Evolutionary conservation across 2,797 vertebrate species (phyloP).

Genomic region (Furcifer pardalis): DNA sequence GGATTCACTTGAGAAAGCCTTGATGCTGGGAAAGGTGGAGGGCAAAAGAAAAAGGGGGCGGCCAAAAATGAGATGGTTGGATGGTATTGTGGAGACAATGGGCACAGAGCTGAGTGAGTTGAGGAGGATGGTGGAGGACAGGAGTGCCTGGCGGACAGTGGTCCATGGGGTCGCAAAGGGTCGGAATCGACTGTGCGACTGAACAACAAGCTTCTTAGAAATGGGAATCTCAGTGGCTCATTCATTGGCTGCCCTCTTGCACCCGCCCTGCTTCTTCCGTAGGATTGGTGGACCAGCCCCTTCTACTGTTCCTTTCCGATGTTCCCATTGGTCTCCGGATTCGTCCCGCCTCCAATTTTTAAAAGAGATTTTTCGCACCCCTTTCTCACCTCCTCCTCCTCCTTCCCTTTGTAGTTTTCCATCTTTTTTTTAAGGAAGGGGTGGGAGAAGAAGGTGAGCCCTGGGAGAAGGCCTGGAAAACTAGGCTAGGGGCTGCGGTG

Average conservation of each 20-base stretch:
- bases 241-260: constrained; percentile 6
- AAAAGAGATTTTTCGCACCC: constrained; percentile 17
- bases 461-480: background rate
- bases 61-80: too few species aligned
- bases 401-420: background rate
- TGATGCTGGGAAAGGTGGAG: too few species aligned
- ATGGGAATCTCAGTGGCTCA: too few species aligned
- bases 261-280: background rate
- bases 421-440: background rate
- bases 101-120: too few species aligned
- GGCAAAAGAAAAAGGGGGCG: too few species aligned
- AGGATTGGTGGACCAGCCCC: background rate
- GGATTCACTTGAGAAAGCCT: too few species aligned
- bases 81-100: too few species aligned
- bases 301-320: background rate
- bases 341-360: constrained; percentile 20
- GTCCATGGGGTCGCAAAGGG: too few species aligned
- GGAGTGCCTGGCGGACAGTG: too few species aligned
- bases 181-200: too few species aligned
- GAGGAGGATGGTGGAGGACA: too few species aligned
- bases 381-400: background rate
- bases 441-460: background rate
- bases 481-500: background rate
- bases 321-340: background rate
- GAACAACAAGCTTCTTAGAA: too few species aligned